Conservation (phyloP, 2,113 vertebrate species). For the Puffinus mauretanicus region DNA sequence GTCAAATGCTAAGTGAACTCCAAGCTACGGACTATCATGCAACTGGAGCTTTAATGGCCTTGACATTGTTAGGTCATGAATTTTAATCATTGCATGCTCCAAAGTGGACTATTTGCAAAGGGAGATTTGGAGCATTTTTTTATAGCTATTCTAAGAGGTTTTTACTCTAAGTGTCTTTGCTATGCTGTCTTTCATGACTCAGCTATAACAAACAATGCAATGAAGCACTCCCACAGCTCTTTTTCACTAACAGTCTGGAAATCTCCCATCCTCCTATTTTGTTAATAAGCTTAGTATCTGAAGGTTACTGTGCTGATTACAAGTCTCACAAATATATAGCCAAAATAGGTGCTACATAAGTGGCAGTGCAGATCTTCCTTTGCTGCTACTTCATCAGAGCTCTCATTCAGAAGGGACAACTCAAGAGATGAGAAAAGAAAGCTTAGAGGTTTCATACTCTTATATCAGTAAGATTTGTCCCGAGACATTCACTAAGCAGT, state of each 20-base stretch:
- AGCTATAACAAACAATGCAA: neutral
- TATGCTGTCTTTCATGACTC: neutral
- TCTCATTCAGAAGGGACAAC: neutral
- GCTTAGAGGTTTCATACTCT: neutral
- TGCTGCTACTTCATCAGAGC: neutral
- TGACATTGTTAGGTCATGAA: neutral
- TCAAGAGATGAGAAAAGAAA: neutral
- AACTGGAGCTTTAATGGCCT: neutral
- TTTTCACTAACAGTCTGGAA: neutral
- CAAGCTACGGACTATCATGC: neutral
- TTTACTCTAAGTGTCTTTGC: neutral
- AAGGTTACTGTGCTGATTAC: neutral
- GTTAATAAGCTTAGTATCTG: neutral
- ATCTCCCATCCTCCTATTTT: neutral
- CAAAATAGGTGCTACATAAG: neutral
- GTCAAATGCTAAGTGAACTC: neutral
- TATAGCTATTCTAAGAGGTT: neutral
- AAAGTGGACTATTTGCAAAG: neutral
- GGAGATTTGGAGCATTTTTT: neutral
- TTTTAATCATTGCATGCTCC: neutral
- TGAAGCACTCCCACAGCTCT: neutral
- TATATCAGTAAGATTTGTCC: neutral
- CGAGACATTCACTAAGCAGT: neutral
- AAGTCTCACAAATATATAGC: neutral
- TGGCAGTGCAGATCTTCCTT: neutral